Percentiles rank a stretch among this genome's conserved stretches.
phyloP scores from a whole-genome alignment of 1,140 invertebrate genomes.

The Platyura marginata region DNA sequence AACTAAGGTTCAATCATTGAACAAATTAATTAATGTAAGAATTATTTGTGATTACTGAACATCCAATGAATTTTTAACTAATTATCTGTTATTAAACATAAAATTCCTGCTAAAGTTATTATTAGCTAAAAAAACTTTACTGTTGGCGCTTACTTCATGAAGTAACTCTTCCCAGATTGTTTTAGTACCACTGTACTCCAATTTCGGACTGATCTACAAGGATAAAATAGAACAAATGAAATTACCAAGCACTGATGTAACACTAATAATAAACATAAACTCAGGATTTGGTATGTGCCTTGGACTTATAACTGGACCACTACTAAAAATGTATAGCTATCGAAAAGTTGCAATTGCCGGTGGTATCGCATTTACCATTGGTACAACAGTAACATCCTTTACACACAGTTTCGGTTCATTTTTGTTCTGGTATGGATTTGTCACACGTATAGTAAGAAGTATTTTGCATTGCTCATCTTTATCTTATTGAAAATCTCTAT shows the following conservation, averaged over 20 bases:
- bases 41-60: too few relatives aligned
- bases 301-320: slow-evolving; percentile 36
- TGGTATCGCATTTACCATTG: slow-evolving; percentile 25
- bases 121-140: too few relatives aligned
- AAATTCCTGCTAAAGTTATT: too few relatives aligned
- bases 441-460: too few relatives aligned
- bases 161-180: slow-evolving; percentile 32
- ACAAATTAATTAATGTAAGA: too few relatives aligned
- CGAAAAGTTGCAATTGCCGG: slow-evolving; percentile 33
- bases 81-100: too few relatives aligned
- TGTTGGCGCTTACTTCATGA: too few relatives aligned
- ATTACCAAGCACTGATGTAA: slow-evolving; percentile 31
- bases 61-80: too few relatives aligned
- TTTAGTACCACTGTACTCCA: slow-evolving; percentile 32
- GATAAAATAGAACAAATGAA: slow-evolving; percentile 28
- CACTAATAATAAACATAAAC: slow-evolving; percentile 37
- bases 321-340: slow-evolving; percentile 32
- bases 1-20: too few relatives aligned
- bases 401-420: slow-evolving; percentile 30
- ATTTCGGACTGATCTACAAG: slow-evolving; percentile 35
- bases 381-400: slow-evolving; percentile 29
- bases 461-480: too few relatives aligned
- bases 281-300: slow-evolving; percentile 39
- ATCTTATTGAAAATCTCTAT: too few relatives aligned
- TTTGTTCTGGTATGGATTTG: slow-evolving; percentile 37